phyloP scores from a whole-genome alignment of 2,113 vertebrate genomes.

The Lophius piscatorius region DNA sequence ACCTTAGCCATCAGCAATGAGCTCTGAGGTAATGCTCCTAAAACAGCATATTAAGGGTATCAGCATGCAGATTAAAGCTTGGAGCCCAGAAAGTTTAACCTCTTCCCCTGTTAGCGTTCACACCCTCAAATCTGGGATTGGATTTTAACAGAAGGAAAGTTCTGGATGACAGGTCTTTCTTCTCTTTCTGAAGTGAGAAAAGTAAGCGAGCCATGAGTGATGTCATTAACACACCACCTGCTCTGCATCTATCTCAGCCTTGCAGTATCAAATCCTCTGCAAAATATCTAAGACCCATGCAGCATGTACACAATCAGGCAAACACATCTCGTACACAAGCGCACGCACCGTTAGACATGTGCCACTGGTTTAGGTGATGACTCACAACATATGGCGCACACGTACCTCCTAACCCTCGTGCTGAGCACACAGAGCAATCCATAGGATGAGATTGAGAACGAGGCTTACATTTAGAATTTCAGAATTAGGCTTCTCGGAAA shows the following conservation, averaged over 20 bases:
- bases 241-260: constrained; percentile 41
- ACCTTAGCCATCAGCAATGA: constrained; percentile 57
- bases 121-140: not conserved
- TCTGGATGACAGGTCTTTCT: not conserved
- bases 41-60: constrained; percentile 54
- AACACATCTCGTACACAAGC: constrained; percentile 26
- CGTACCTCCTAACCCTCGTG: constrained; percentile 37
- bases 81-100: constrained; percentile 23
- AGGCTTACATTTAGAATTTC: constrained; percentile 31
- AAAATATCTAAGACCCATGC: constrained; percentile 36
- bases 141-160: not conserved
- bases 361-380: constrained; percentile 67
- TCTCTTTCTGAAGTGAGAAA: constrained; percentile 22
- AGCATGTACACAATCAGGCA: constrained; percentile 28
- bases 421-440: constrained; percentile 26
- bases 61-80: constrained; percentile 57
- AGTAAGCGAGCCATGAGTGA: constrained; percentile 45
- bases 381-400: constrained; percentile 62
- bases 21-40: constrained; percentile 29
- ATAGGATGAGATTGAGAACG: constrained; percentile 26
- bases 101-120: constrained; percentile 34
- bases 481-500: constrained; percentile 37
- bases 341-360: constrained; percentile 51
- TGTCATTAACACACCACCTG: constrained; percentile 66
- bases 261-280: constrained; percentile 31